Percentiles rank a stretch among this genome's conserved stretches.
Conservation (phyloP, 2,888 invertebrate genomes). For the Sinhomidia bicolor region DNA sequence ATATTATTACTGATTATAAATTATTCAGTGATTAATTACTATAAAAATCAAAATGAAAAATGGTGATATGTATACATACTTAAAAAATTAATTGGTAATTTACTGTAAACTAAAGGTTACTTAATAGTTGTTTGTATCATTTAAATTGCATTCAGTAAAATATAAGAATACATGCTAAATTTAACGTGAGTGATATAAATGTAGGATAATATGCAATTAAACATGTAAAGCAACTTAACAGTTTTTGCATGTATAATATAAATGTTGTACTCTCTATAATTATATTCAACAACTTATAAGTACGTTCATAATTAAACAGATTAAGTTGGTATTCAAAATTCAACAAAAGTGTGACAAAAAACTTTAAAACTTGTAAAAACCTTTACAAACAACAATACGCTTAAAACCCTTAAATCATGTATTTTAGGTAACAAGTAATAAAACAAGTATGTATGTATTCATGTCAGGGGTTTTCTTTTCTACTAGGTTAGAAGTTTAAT, state of each 20-base stretch:
- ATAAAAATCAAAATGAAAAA: too few species aligned
- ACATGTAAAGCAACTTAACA: background rate
- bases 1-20: too few species aligned
- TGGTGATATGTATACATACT: background rate
- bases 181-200: background rate
- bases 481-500: too few species aligned
- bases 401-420: conserved; percentile 24
- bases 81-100: background rate
- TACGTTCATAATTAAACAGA: background rate
- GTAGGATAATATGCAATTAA: background rate
- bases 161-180: too few species aligned
- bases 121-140: background rate
- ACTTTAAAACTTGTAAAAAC: conserved; percentile 15
- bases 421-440: too few species aligned
- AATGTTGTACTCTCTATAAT: background rate
- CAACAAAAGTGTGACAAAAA: conserved; percentile 35
- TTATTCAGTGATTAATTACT: background rate
- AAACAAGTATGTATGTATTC: too few species aligned
- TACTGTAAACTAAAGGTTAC: too few species aligned
- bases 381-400: conserved; percentile 49
- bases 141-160: too few species aligned
- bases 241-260: background rate
- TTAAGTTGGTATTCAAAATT: conserved; percentile 8
- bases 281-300: background rate
- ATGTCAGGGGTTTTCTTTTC: too few species aligned